phyloP scores from a whole-genome alignment of 2,888 invertebrate genomes.

The Augochlorella aurata region DNA sequence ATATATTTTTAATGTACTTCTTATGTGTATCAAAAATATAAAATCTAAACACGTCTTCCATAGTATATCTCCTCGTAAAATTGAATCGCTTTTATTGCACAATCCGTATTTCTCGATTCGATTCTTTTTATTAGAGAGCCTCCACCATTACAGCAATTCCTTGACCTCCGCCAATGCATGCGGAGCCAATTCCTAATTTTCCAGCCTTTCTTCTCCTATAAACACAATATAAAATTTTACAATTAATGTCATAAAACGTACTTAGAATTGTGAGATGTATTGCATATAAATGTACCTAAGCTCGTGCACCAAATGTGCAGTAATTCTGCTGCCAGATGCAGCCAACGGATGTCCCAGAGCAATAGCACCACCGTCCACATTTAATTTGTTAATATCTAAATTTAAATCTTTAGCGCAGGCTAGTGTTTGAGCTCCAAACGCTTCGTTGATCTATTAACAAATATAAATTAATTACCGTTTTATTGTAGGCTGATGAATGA shows the following conservation, averaged over 20 bases:
- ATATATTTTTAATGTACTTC: background rate
- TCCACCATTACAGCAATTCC: constrained; percentile 97
- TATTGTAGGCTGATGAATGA: background rate
- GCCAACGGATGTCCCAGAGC: constrained; percentile 98
- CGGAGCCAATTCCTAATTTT: constrained; percentile 95
- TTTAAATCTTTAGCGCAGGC: constrained; percentile 95
- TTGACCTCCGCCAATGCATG: constrained; percentile 99
- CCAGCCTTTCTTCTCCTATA: constrained; percentile 91
- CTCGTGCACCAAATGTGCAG: constrained; percentile 94
- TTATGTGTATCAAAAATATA: constrained; percentile 41
- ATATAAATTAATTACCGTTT: background rate
- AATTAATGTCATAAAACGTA: background rate
- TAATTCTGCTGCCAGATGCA: constrained; percentile 97
- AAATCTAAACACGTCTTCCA: background rate
- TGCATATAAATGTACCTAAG: constrained; percentile 85
- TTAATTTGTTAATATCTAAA: constrained; percentile 93
- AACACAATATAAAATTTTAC: constrained; percentile 1
- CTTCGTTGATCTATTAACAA: constrained; percentile 95
- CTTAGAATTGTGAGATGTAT: background rate
- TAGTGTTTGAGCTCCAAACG: constrained; percentile 97
- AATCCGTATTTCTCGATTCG: background rate
- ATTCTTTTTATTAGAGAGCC: constrained; percentile 83
- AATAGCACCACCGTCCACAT: constrained; percentile 98
- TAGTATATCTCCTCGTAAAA: background rate
- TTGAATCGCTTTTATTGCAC: constrained; percentile 13